A percentile compares a stretch with the other conserved stretches of the same genome.
Conservation (phyloP, 2,888 invertebrate genomes). For the Watsonalla cultraria region DNA sequence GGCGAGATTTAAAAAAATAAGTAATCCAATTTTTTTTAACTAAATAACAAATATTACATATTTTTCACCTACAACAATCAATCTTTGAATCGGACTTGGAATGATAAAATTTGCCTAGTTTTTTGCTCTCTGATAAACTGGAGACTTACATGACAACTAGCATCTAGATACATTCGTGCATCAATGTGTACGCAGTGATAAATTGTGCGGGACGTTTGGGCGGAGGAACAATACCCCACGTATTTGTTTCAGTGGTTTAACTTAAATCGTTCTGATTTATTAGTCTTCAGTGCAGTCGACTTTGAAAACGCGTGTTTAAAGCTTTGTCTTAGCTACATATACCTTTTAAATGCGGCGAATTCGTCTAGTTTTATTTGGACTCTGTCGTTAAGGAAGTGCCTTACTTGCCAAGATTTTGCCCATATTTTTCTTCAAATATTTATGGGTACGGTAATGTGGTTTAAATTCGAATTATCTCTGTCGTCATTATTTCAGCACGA, state of each 20-base stretch:
- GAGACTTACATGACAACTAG: no score
- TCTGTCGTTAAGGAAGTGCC: neutral
- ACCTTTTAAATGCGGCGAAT: neutral
- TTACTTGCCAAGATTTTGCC: neutral
- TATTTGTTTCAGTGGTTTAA: constrained; percentile 1
- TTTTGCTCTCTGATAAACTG: no score
- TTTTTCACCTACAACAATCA: no score
- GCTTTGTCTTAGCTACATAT: neutral
- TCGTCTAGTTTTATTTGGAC: neutral
- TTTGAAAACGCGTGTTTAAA: neutral
- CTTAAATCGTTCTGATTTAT: constrained; percentile 28
- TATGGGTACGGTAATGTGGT: no score
- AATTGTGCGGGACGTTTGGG: constrained; percentile 5
- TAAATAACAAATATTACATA: no score
- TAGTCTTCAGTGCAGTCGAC: constrained; percentile 7
- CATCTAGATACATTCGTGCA: neutral
- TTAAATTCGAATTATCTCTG: no score
- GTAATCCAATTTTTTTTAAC: no score
- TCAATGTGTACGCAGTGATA: neutral
- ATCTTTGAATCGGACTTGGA: no score
- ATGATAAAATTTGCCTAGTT: no score
- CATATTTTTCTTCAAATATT: no score
- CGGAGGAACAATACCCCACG: constrained; percentile 15
- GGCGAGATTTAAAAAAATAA: no score
- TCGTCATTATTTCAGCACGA: no score